Evolutionary conservation across 1,140 invertebrate species (phyloP), one percentile per base, ranked within the genome.

Genomic region (Hormaphis cornu): DNA sequence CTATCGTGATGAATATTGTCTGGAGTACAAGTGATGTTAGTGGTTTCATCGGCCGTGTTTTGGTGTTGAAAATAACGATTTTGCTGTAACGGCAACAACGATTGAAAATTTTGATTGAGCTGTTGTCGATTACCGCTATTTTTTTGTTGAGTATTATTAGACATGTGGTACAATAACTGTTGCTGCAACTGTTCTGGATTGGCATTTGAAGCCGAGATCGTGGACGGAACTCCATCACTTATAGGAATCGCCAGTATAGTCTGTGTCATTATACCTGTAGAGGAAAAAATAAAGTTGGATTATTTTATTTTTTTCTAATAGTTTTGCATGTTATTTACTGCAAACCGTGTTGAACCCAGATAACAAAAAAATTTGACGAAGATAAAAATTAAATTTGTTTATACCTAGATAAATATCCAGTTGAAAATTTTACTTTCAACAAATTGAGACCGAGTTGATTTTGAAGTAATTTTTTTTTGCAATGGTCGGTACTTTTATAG

Each of bases 191-290:
- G 52, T 53, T 53, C 33, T 14, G 37, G 54, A 24, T 37, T 58
- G 4, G 20, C 3, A 40, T 9, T 40, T 9, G 54, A 16, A 22
- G 54, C 22, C n/a, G 54, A 24, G 35, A 58, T 58, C 24, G 12
- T 35, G 1, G 54, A 40, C 5, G 54, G n/a, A 5, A 58, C 33
- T 35, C 37, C 24, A 24, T 58, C 54, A 14, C 40, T 58, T 16
- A 58, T 58, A 9, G 54, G 54, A n/a, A 58, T 58, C 14, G 54
- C 54, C 22, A 58, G 20, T 24, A 58, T 58, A n/a, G 54, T 58
- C 5, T 58, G 54, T 3, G 54, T 58, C 54, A 58, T 58, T 16
- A 58, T 58, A 40, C 54, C 54, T 58, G 10, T 6, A 24, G n/a
- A 16, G 20, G 8, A 6, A 6, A 33, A 33, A 22, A 24, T 5